Conservation (phyloP, 2,888 invertebrate genomes). For the Meganola albula region DNA sequence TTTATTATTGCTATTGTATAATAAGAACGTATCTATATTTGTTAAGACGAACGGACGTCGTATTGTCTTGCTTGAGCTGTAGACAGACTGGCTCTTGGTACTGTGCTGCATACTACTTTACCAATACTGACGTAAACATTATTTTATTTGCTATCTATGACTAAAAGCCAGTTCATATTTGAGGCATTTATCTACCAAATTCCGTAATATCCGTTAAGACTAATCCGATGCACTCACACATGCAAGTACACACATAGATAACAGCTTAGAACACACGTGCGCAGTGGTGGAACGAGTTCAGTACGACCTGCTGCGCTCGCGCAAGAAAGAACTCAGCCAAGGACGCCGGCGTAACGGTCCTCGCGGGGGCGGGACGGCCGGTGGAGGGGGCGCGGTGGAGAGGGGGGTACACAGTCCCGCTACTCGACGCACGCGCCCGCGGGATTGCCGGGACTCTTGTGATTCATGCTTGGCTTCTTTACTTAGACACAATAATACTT, state of each 20-base stretch:
- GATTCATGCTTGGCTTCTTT: constrained; percentile 14
- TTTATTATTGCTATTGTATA: no score
- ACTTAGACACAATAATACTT: no score
- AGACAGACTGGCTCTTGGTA: no score
- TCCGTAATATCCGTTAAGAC: constrained; percentile 75
- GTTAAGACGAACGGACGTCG: no score
- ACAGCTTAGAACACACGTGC: constrained; percentile 55
- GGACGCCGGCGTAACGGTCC: constrained; percentile 74
- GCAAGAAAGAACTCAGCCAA: constrained; percentile 77
- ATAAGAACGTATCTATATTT: no score
- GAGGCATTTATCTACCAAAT: constrained; percentile 61
- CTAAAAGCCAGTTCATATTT: constrained; percentile 44
- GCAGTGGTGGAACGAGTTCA: constrained; percentile 66
- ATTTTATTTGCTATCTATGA: no score
- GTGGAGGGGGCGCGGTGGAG: constrained; percentile 11
- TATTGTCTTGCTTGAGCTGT: no score
- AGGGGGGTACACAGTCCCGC: constrained; percentile 32
- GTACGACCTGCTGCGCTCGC: constrained; percentile 67
- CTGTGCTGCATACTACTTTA: no score
- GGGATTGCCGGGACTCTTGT: constrained; percentile 24
- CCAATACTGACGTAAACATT: no score
- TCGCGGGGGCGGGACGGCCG: constrained; percentile 16
- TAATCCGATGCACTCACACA: constrained; percentile 60
- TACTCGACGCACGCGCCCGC: constrained; percentile 28
- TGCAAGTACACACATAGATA: constrained; percentile 33